These are phyloP conservation scores for Benthosema pterotum DNA, from an alignment of 2,797 vertebrate species.

Conservation along the genomic window DNA sequence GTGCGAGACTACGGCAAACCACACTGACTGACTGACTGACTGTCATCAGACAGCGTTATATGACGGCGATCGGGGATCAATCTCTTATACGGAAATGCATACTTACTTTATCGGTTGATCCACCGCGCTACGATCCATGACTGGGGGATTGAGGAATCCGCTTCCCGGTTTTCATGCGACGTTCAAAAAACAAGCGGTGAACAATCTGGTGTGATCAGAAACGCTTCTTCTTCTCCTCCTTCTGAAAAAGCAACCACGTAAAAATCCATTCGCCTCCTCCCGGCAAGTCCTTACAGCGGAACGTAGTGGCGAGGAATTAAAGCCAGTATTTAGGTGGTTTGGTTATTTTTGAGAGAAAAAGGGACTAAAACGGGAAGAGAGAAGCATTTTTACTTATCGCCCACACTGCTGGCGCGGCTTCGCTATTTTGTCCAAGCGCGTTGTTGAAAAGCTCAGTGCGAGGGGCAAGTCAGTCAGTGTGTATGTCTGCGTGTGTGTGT, in stretches of 20 bases:
- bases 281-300: constrained; percentile 46
- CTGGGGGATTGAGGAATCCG: constrained; percentile 34
- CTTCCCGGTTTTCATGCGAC: constrained; percentile 55
- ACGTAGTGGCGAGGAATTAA: constrained; percentile 8
- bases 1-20: constrained; percentile 16
- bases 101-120: constrained; percentile 75
- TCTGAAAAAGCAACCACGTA: constrained; percentile 49
- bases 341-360: constrained; percentile 48
- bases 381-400: constrained; percentile 67
- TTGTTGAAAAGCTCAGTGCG: constrained; percentile 74
- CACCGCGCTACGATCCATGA: constrained; percentile 66
- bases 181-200: constrained; percentile 54
- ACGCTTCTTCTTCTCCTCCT: no score
- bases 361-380: constrained; percentile 19
- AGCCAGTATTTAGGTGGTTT: constrained; percentile 65
- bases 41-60: constrained; percentile 27
- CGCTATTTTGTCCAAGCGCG: constrained; percentile 76
- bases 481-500: constrained; percentile 1
- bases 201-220: constrained; percentile 25
- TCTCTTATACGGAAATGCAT: constrained; percentile 35
- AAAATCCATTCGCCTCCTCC: constrained; percentile 64
- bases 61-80: constrained; percentile 2
- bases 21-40: constrained; percentile 1
- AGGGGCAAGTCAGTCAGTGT: constrained; percentile 61
- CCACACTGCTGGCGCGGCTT: constrained; percentile 64